Evolutionary conservation across 2,797 vertebrate species (phyloP).

Genomic region (Coracias cyanogaster): DNA sequence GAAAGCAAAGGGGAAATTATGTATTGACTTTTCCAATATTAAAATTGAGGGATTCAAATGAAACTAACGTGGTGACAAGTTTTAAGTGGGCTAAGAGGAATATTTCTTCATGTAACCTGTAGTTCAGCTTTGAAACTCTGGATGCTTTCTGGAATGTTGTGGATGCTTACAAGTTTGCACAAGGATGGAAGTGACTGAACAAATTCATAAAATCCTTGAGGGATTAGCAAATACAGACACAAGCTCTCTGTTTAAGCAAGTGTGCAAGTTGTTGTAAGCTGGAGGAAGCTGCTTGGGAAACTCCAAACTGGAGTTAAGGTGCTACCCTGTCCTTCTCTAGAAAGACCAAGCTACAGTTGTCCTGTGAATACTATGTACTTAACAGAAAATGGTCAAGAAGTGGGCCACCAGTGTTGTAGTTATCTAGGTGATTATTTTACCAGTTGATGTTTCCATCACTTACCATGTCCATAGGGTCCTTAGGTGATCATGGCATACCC

Average conservation of each 20-base stretch:
- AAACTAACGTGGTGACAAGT: neutral
- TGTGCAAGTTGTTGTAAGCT: neutral
- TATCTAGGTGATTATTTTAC: neutral
- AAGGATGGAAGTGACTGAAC: neutral
- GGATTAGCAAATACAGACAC: neutral
- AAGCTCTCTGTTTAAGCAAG: neutral
- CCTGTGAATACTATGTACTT: neutral
- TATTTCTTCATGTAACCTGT: neutral
- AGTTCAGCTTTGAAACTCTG: neutral
- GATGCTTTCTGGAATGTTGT: neutral
- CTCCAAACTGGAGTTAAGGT: neutral
- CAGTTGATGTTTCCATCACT: neutral
- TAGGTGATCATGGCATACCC: neutral
- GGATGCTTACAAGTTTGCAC: fast-evolving
- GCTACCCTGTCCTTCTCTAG: neutral
- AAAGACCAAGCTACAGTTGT: fast-evolving
- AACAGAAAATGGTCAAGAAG: neutral
- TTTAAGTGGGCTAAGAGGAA: neutral
- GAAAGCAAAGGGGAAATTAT: neutral
- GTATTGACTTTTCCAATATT: neutral
- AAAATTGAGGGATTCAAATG: neutral
- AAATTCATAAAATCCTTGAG: neutral
- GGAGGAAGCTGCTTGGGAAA: neutral
- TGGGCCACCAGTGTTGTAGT: neutral
- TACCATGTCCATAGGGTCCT: fast-evolving